These are phyloP conservation scores for Drosophila ohnishii DNA, from an alignment of 1,140 invertebrate species.

Conservation along the genomic window DNA sequence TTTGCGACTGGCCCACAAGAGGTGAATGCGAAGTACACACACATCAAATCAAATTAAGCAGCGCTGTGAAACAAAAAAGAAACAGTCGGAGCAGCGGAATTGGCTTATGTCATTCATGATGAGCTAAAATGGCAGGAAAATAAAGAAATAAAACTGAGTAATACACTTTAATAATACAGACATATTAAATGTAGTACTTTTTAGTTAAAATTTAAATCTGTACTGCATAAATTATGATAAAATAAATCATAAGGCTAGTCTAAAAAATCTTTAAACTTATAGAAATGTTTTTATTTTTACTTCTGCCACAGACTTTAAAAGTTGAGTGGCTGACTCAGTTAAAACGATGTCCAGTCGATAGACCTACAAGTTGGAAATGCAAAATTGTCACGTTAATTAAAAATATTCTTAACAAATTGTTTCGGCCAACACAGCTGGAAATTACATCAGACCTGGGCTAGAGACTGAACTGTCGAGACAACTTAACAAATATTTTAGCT, in stretches of 20 bases:
- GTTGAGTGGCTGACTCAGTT: background rate
- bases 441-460: constrained; percentile 42
- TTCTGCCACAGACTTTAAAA: no score
- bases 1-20: constrained; percentile 32
- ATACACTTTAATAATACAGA: background rate
- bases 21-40: constrained; percentile 17
- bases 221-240: background rate
- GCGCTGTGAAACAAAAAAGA: constrained; percentile 35
- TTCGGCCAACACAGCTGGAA: constrained; percentile 11
- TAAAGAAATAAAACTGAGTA: background rate
- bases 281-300: background rate
- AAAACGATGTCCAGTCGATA: constrained; percentile 1
- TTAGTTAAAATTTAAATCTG: background rate
- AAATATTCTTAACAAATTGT: constrained; percentile 41
- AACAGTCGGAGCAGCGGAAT: constrained; percentile 5
- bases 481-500: background rate
- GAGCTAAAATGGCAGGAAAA: background rate
- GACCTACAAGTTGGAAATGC: constrained; percentile 38
- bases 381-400: constrained; percentile 66
- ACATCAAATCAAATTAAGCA: constrained; percentile 63
- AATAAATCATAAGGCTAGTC: background rate
- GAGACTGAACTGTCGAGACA: background rate
- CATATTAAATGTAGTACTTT: background rate
- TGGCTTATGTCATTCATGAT: constrained; percentile 29
- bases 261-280: background rate